A percentile compares a stretch with the other conserved stretches of the same genome.
These are phyloP conservation scores for Telenomus remus DNA, from an alignment of 1,140 invertebrate genomes.

Conservation along the genomic window DNA sequence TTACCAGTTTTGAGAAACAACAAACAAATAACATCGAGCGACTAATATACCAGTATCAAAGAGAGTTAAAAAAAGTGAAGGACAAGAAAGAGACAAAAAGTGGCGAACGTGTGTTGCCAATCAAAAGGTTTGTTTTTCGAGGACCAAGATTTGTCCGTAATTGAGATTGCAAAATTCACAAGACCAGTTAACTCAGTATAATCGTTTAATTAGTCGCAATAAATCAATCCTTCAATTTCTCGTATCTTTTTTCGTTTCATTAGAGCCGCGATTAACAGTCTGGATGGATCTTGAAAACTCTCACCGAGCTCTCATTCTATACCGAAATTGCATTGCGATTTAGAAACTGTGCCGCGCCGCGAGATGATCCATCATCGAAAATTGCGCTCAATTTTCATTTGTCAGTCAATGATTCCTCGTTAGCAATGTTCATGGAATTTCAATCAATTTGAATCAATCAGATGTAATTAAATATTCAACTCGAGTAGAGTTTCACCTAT, in stretches of 20 bases:
- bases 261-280: conserved; percentile 25
- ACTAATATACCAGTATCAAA: conserved; percentile 43
- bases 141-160: too few species aligned
- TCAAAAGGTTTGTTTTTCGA: conserved; percentile 3
- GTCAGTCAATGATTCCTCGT: conserved; percentile 1
- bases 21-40: conserved; percentile 37
- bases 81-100: conserved; percentile 13
- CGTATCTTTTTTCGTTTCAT: too few species aligned
- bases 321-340: conserved; percentile 17
- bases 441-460: too few species aligned
- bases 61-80: conserved; percentile 23
- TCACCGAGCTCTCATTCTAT: conserved; percentile 3
- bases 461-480: too few species aligned
- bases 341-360: conserved; percentile 1
- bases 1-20: conserved; percentile 31
- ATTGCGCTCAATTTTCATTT: conserved; percentile 5
- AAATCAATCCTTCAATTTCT: too few species aligned
- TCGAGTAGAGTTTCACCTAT: too few species aligned
- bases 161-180: too few species aligned
- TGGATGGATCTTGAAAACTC: conserved; percentile 9
- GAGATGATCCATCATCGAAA: conserved; percentile 11
- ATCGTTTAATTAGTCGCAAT: too few species aligned
- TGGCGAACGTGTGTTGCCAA: not conserved
- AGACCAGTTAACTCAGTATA: too few species aligned
- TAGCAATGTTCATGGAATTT: too few species aligned